Percentiles rank a stretch among this genome's conserved stretches.
phyloP scores from a whole-genome alignment of 2,888 invertebrate genomes.

The Automeris io region DNA sequence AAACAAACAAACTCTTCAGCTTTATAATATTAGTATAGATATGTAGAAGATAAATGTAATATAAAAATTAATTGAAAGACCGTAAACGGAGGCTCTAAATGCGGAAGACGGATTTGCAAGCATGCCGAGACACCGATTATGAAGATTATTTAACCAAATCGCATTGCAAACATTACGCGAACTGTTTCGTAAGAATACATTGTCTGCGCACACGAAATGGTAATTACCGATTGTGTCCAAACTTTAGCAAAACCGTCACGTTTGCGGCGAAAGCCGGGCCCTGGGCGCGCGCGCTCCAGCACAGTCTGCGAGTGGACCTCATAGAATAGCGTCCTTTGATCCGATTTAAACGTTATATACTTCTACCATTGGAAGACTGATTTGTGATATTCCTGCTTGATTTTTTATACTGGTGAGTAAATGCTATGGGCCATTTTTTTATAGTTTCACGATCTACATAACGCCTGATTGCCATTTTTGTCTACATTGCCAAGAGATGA shows the following conservation, averaged over 20 bases:
- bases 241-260: conserved; percentile 33
- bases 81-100: neutral
- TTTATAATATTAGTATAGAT: no score
- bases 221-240: conserved; percentile 17
- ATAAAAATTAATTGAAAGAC: no score
- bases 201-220: conserved; percentile 10
- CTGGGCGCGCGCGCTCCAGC: conserved; percentile 10
- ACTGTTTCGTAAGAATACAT: neutral
- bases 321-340: neutral
- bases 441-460: no score
- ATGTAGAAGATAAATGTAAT: no score
- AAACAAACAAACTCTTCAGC: no score
- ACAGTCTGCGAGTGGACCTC: conserved; percentile 1
- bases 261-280: conserved; percentile 24
- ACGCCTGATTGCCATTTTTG: no score
- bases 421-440: no score
- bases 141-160: neutral
- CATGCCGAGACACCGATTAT: neutral
- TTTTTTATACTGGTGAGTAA: no score
- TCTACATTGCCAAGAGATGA: no score
- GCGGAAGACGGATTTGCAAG: neutral
- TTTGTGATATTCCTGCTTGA: no score
- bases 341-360: no score
- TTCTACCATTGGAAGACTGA: no score
- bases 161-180: neutral